Evolutionary conservation across 2,113 vertebrate genomes (phyloP), one percentile per base, ranked within the genome.

Genomic region (Reinhardtius hippoglossoides): DNA sequence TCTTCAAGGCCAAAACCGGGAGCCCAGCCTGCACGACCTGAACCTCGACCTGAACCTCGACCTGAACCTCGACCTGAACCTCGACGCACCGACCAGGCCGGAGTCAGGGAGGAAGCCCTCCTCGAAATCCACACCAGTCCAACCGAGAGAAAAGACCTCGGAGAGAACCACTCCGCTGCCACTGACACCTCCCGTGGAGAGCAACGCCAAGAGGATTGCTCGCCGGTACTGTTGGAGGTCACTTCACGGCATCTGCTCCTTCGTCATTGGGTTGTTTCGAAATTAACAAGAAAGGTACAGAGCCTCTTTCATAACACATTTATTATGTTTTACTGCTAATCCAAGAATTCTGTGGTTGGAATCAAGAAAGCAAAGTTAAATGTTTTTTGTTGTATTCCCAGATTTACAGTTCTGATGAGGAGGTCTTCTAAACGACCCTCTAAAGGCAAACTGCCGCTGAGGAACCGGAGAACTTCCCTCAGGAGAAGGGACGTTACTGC

Each of bases 211-310:
- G 92, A 94, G 83, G 81, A 77, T 94, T 78, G 94, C 95, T 26
- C 89, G 78, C 71, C 86, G 94, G 6, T 88, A 95, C 72, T 96
- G 96, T 84, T 96, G 95, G 95, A 93, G 92, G 71, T 94, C 95
- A 3, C 84, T 96, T 24, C 92, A 94, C 3, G 89, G 86, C 15
- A 60, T 95, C 76, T 97, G 95, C 76, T 84, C 94, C 67, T 95
- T 87, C 35, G 57, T 96, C 77, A 92, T 97, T 35, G 91, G 94
- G 56, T 89, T 94, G 83, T 94, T 95, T 67, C 83, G 79, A 66
- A 91, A 93, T 75, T 96, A 94, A 90, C 37, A 46, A 69, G 63
- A 69, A 75, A 93, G 95, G 68, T 42, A 57, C 12, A 7, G 3
- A 1, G 2, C 2, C 10, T 55, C 23, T 40, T 31, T 44, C 20